Evolutionary conservation across 2,113 vertebrate genomes (phyloP), one percentile per base, ranked within the genome.

Genomic region (Labeo catla): DNA sequence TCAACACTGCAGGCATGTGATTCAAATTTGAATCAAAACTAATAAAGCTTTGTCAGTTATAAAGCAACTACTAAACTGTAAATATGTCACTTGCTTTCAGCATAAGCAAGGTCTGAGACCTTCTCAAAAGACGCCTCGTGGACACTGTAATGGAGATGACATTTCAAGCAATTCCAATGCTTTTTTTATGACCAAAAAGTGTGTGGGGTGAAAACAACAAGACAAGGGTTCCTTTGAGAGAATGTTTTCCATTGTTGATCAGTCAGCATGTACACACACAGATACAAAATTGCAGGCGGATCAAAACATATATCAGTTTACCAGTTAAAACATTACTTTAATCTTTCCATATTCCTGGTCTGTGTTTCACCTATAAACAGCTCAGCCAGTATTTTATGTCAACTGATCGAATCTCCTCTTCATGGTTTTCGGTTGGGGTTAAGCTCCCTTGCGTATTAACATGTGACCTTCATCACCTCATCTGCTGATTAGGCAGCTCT

Each of bases 341-440:
- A 81, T 86, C 50, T 54, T n/a, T 34, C 72, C 72, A 34, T 52
- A 65, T 79, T 21, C 50, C 76, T 13, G 16, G 6, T 47, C 78
- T 47, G 19, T 87, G 61, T 83, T 86, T 84, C 74, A 83, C 65
- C 65, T 89, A 86, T 85, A 78, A 76, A 86, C 88, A 68, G 36
- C 73, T 63, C 47, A 70, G 36, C 61, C 45, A 28, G 43, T 87
- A 74, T 88, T 90, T 86, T 80, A 65, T 68, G 82, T 83, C 84
- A 89, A 89, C 84, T 16, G 43, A 57, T 65, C 4, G 63, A 86
- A 84, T 81, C 59, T 59, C 9, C 65, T 39, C 43, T 63, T 86
- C 39, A 54, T 74, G 36, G 28, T 82, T 79, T 83, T 79, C 11
- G 28, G 79, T 81, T 82, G 11, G 9, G 63, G 77, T 86, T 47